These are phyloP conservation scores for Sebastes nivosus DNA, from an alignment of 2,797 vertebrate genomes.

Conservation along the genomic window DNA sequence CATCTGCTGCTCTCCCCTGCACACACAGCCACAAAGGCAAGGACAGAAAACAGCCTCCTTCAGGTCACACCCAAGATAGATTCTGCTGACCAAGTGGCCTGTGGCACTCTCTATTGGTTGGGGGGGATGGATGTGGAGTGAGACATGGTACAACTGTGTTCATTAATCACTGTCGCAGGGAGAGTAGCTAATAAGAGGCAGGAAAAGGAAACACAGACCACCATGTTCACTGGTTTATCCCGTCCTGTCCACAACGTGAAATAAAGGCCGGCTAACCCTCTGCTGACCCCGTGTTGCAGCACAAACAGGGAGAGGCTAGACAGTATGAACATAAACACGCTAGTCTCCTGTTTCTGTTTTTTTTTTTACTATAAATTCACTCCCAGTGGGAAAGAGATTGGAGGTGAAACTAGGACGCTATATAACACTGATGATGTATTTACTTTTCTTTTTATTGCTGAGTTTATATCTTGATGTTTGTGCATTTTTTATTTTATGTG, in stretches of 20 bases:
- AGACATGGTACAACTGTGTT: conserved; percentile 56
- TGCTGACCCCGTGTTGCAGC: conserved; percentile 48
- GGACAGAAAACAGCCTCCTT: conserved; percentile 68
- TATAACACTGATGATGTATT: background rate
- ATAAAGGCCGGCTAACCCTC: conserved; percentile 57
- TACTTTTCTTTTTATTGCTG: background rate
- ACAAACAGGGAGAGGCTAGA: conserved; percentile 34
- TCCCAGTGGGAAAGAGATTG: background rate
- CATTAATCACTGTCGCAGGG: conserved; percentile 78
- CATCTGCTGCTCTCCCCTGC: conserved; percentile 67
- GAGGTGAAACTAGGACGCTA: background rate
- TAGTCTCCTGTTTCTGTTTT: conserved; percentile 10
- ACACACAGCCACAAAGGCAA: conserved; percentile 54
- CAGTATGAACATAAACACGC: conserved; percentile 44
- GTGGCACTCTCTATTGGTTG: conserved; percentile 40
- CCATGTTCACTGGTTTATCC: conserved; percentile 60
- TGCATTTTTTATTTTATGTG: background rate
- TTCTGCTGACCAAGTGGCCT: conserved; percentile 72
- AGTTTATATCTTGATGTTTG: background rate
- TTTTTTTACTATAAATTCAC: background rate
- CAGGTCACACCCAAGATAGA: conserved; percentile 64
- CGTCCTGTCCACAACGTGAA: conserved; percentile 51
- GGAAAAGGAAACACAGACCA: conserved; percentile 67
- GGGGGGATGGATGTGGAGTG: conserved; percentile 38
- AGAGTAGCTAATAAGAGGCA: conserved; percentile 56